Evolutionary conservation across 2,113 vertebrate species (phyloP).

Genomic region (Greenwoodochromis staneri): DNA sequence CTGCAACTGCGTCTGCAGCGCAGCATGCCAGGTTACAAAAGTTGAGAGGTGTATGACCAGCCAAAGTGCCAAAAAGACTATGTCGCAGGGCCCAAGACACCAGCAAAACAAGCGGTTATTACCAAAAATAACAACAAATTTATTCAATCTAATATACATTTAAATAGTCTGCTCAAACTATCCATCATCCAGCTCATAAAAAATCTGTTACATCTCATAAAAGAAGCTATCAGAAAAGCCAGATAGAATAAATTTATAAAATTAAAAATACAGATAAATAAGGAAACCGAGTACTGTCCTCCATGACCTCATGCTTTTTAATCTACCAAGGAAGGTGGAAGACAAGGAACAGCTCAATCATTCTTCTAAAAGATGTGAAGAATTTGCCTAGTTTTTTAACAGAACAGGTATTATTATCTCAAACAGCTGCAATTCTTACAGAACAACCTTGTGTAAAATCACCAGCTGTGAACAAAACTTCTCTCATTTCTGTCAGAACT

Average conservation of each 20-base stretch:
- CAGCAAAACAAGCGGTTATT: background rate
- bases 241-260: background rate
- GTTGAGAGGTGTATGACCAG: background rate
- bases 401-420: background rate
- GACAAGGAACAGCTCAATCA: background rate
- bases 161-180: background rate
- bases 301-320: background rate
- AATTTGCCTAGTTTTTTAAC: background rate
- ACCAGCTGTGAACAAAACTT: background rate
- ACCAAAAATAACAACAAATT: background rate
- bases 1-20: accelerated
- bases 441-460: background rate
- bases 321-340: background rate
- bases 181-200: background rate
- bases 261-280: background rate
- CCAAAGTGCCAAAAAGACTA: background rate
- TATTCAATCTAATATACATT: background rate
- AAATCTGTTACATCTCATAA: background rate
- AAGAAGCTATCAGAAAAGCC: background rate
- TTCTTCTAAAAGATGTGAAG: background rate
- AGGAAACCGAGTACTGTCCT: background rate
- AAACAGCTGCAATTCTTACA: background rate
- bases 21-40: background rate
- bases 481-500: background rate
- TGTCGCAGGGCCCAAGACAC: background rate